These are phyloP conservation scores for Zeugodacus cucurbitae DNA, from an alignment of 1,140 invertebrate genomes.

Conservation along the genomic window DNA sequence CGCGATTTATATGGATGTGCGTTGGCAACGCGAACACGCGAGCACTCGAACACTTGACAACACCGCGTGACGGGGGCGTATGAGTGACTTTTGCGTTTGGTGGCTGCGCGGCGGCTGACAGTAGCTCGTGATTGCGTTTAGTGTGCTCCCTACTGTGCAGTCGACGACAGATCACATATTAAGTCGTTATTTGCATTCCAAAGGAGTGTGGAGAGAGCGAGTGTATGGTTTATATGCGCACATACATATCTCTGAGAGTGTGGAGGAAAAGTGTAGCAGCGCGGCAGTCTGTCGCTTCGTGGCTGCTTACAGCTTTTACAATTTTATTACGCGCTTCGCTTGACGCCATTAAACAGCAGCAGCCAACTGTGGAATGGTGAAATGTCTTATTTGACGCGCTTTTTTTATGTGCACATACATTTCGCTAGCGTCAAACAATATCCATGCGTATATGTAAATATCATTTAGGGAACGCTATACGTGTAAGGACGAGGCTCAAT, in stretches of 20 bases:
- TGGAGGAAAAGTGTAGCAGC: neutral
- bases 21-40: neutral
- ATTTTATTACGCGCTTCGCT: slow-evolving; percentile 14
- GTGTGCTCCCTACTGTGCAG: neutral
- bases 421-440: neutral
- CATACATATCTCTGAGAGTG: neutral
- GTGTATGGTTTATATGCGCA: neutral
- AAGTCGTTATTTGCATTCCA: slow-evolving; percentile 12
- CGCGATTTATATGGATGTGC: neutral
- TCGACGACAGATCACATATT: slow-evolving; percentile 14
- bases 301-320: slow-evolving; percentile 3
- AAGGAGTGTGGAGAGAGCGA: neutral
- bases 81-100: neutral
- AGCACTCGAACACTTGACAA: neutral
- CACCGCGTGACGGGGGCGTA: neutral
- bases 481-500: neutral
- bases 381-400: neutral
- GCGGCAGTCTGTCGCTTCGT: neutral
- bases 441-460: neutral
- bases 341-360: slow-evolving; percentile 4
- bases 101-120: neutral
- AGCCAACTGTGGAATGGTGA: neutral
- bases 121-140: neutral
- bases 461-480: neutral
- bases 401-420: neutral